Percentiles rank a stretch among this genome's conserved stretches.
Conservation (phyloP, 1,140 invertebrate species). For the Lepidurus arcticus region DNA sequence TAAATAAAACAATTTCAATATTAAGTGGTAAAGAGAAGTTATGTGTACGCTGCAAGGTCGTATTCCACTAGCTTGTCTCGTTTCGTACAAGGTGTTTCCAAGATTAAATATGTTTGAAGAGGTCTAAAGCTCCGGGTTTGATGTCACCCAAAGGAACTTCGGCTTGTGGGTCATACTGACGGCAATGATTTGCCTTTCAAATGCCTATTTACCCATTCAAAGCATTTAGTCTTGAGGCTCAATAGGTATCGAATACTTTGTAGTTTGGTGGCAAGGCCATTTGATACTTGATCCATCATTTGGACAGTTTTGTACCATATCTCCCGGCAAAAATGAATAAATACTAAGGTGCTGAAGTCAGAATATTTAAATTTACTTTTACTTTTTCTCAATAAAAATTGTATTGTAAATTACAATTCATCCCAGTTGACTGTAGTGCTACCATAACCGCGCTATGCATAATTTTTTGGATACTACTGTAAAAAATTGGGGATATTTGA, state of each 20-base stretch:
- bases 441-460: neutral
- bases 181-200: constrained; percentile 2
- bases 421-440: too few species aligned
- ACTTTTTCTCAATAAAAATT: neutral
- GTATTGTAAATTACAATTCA: too few species aligned
- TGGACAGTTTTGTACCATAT: neutral
- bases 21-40: too few species aligned
- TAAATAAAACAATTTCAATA: too few species aligned
- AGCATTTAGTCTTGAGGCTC: neutral
- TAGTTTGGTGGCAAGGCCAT: neutral
- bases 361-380: neutral
- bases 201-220: neutral
- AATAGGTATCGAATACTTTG: neutral
- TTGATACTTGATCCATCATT: constrained; percentile 1
- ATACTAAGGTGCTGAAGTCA: neutral
- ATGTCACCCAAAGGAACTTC: neutral
- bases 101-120: neutral
- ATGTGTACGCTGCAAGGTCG: too few species aligned
- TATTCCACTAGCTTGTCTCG: too few species aligned
- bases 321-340: neutral
- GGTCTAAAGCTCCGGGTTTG: neutral
- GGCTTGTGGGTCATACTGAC: neutral
- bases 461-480: neutral
- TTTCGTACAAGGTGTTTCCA: neutral
- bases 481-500: neutral